A percentile compares a stretch with the other conserved stretches of the same genome.
phyloP scores from a whole-genome alignment of 1,140 invertebrate genomes.

The Schlechtendalia chinensis region DNA sequence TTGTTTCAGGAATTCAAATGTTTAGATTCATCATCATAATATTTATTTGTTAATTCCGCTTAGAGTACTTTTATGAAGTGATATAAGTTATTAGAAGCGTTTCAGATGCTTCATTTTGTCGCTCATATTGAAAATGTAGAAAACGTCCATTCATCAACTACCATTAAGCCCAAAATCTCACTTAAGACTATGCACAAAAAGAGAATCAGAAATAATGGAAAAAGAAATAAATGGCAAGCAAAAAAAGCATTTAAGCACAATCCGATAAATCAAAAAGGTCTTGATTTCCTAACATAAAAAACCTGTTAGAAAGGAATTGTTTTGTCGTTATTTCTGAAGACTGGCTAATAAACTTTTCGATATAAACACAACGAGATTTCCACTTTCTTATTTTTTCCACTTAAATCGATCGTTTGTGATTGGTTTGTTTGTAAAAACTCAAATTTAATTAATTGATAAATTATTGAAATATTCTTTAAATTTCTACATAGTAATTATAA shows the following conservation, averaged over 20 bases:
- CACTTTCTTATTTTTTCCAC: not conserved
- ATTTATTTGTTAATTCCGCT: constrained; percentile 1
- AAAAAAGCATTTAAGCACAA: constrained; percentile 2
- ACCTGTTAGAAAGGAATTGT: not conserved
- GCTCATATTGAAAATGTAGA: constrained; percentile 25
- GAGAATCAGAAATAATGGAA: constrained; percentile 26
- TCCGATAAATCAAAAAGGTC: constrained; percentile 15
- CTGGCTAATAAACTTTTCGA: not conserved
- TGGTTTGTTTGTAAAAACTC: too few relatives aligned
- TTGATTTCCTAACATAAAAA: not conserved
- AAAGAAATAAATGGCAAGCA: not conserved
- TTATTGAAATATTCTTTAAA: too few relatives aligned
- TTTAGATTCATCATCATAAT: constrained; percentile 11
- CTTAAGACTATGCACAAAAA: constrained; percentile 26
- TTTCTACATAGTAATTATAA: too few relatives aligned
- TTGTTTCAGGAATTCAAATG: not conserved
- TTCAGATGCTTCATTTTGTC: constrained; percentile 19
- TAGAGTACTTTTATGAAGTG: not conserved
- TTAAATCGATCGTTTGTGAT: too few relatives aligned
- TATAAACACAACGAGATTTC: not conserved
- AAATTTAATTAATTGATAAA: too few relatives aligned
- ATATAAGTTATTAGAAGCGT: constrained; percentile 27
- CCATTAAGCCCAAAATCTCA: constrained; percentile 37
- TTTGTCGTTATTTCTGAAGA: not conserved
- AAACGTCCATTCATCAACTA: constrained; percentile 35